A percentile compares a stretch with the other conserved stretches of the same genome.
phyloP scores from a whole-genome alignment of 2,888 invertebrate species.

The Meteorus cinctellus region DNA sequence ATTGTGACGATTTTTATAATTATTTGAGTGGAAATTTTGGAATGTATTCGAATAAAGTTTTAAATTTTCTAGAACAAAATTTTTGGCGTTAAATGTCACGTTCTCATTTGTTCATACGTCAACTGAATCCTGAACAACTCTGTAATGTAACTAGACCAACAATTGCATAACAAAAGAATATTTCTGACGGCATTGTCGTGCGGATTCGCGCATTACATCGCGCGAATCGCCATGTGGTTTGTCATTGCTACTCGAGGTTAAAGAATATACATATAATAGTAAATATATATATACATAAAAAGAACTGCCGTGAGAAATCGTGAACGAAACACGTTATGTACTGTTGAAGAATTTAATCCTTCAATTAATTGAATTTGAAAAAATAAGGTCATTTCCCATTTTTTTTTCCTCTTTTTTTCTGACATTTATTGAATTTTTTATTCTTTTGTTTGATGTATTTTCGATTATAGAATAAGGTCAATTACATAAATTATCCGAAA shows the following conservation, averaged over 20 bases:
- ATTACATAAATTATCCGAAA: too few species aligned
- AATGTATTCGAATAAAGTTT: neutral
- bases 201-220: slow-evolving; percentile 13
- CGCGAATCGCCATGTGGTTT: slow-evolving; percentile 2
- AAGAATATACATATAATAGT: slow-evolving; percentile 2
- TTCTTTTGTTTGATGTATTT: neutral
- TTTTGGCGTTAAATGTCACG: slow-evolving; percentile 17
- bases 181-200: slow-evolving; percentile 15
- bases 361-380: neutral
- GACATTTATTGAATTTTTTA: neutral
- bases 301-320: slow-evolving; percentile 16
- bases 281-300: neutral
- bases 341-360: neutral
- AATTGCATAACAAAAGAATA: slow-evolving; percentile 39
- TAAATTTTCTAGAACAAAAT: slow-evolving; percentile 29
- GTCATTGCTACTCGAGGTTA: slow-evolving; percentile 14
- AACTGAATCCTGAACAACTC: slow-evolving; percentile 18
- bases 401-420: neutral
- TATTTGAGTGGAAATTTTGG: neutral
- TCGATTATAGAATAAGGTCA: too few species aligned
- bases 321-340: neutral
- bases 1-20: slow-evolving; percentile 8
- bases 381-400: neutral
- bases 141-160: slow-evolving; percentile 33
- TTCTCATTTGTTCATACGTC: neutral